Percentiles rank a stretch among this genome's conserved stretches.
Evolutionary conservation across 2,113 vertebrate species (phyloP).

Genomic region (Centrocercus urophasianus): DNA sequence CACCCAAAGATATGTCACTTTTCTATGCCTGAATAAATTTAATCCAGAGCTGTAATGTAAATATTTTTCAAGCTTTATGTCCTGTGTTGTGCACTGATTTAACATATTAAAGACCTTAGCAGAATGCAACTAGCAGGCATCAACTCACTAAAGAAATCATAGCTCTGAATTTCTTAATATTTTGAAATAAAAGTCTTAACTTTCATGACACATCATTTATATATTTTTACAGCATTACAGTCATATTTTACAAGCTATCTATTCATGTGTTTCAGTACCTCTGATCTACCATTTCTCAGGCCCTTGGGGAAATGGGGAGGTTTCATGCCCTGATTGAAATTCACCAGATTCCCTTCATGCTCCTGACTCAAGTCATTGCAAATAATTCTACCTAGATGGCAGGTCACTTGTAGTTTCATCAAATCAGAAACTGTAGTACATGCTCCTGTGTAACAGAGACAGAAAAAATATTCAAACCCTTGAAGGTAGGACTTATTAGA

Average conservation of each 20-base stretch:
- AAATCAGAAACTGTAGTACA: not conserved
- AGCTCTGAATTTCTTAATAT: not conserved
- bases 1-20: not conserved
- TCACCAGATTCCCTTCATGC: not conserved
- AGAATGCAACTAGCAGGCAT: not conserved
- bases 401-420: not conserved
- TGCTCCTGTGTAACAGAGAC: not conserved
- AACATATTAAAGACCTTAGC: not conserved
- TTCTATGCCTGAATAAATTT: conserved; percentile 1
- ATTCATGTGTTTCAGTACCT: not conserved
- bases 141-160: accelerated
- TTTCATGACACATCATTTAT: not conserved
- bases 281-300: not conserved
- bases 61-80: conserved; percentile 23
- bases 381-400: not conserved
- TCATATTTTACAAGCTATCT: not conserved
- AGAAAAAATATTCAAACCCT: not conserved
- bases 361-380: not conserved
- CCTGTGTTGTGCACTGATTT: not conserved
- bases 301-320: accelerated
- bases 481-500: not conserved
- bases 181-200: not conserved
- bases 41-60: conserved; percentile 24
- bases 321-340: not conserved
- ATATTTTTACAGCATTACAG: not conserved